These are phyloP conservation scores for Zaprionus ornatus DNA, from an alignment of 1,140 invertebrate species.

Conservation along the genomic window DNA sequence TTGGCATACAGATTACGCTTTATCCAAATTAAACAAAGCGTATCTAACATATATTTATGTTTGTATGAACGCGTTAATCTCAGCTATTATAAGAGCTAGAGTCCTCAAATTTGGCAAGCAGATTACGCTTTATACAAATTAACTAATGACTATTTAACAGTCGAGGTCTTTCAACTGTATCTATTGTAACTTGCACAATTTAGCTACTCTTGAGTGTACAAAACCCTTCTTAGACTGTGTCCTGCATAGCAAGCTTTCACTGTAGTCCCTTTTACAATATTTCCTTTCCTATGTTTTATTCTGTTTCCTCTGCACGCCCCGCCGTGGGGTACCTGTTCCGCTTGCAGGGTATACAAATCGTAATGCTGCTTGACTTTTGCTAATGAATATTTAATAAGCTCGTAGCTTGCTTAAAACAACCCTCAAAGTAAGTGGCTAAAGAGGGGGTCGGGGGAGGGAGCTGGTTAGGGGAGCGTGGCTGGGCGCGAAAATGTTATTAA, in stretches of 20 bases:
- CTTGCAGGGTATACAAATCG: conserved; percentile 29
- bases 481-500: conserved; percentile 68
- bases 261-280: neutral
- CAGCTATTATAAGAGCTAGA: no score
- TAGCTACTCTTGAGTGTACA: no score
- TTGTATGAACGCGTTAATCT: no score
- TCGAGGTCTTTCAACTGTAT: neutral
- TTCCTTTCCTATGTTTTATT: neutral
- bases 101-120: neutral
- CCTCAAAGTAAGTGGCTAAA: conserved; percentile 7
- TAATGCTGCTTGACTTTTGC: conserved; percentile 35
- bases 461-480: neutral
- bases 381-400: conserved; percentile 80
- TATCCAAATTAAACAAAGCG: no score
- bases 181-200: no score
- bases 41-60: no score
- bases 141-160: no score
- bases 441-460: neutral
- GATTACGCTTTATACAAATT: neutral
- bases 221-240: no score
- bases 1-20: no score
- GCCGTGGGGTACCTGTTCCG: conserved; percentile 3
- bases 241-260: no score
- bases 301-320: neutral
- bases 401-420: conserved; percentile 35